Percentiles rank a stretch among this genome's conserved stretches.
Conservation (phyloP, 2,888 invertebrate species). For the Eristalis arbustorum region DNA sequence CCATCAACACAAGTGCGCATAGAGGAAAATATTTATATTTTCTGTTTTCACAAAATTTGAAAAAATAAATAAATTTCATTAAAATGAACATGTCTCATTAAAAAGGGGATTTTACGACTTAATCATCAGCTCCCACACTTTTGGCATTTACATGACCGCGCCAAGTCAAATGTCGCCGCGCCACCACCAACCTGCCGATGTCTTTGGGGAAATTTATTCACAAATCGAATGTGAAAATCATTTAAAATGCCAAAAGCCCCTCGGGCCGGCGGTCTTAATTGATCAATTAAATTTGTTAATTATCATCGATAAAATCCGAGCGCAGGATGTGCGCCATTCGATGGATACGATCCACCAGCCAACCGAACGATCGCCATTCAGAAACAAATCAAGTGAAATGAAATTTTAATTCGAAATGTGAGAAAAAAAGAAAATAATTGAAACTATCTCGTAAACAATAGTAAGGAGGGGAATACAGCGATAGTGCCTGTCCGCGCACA, state of each 20-base stretch:
- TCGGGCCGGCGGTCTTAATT: conserved; percentile 10
- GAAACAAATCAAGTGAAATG: background rate
- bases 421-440: background rate
- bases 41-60: background rate
- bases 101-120: background rate
- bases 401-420: background rate
- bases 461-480: background rate
- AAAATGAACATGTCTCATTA: background rate
- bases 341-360: background rate
- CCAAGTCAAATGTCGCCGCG: background rate
- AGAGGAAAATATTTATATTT: background rate
- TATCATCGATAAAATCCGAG: background rate
- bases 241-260: background rate
- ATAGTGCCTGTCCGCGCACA: background rate
- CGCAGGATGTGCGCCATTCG: background rate
- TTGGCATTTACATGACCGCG: background rate
- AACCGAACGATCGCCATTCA: background rate
- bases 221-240: background rate
- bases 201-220: background rate
- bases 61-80: background rate
- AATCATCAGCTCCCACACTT: background rate
- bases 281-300: conserved; percentile 34
- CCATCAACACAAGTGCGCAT: background rate
- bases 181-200: background rate
- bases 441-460: background rate